Evolutionary conservation across 1,140 invertebrate genomes (phyloP).

Genomic region (Chironomus striatipennis): DNA sequence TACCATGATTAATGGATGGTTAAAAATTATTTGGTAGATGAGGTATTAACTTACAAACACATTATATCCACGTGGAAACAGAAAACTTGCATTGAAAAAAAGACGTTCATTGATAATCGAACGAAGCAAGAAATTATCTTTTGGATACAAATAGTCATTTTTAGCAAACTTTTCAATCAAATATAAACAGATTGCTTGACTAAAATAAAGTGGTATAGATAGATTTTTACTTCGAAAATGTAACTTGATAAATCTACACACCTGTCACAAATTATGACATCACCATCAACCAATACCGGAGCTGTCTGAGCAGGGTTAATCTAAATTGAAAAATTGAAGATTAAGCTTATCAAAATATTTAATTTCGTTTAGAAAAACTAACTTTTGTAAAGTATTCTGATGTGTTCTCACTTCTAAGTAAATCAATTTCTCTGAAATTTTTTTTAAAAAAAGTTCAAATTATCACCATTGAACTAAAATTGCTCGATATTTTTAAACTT

Average conservation of each 20-base stretch:
- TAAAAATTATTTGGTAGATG: background rate
- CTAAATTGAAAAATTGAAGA: background rate
- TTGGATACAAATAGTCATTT: constrained; percentile 48
- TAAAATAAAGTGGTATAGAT: constrained; percentile 28
- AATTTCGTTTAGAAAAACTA: no score
- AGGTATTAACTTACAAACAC: background rate
- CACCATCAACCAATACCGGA: background rate
- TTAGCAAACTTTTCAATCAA: constrained; percentile 48
- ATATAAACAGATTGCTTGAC: constrained; percentile 52
- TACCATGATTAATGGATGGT: background rate
- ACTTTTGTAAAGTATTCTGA: background rate
- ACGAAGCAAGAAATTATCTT: constrained; percentile 42
- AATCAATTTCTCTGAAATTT: background rate
- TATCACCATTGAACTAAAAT: no score
- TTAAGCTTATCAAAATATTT: no score
- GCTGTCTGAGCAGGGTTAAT: constrained; percentile 1
- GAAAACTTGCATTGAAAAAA: constrained; percentile 49
- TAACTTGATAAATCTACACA: background rate
- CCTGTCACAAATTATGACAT: constrained; percentile 1
- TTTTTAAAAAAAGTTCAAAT: background rate
- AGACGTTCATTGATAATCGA: constrained; percentile 48
- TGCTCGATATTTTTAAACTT: no score
- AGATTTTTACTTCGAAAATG: background rate
- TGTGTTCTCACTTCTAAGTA: background rate
- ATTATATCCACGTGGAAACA: constrained; percentile 40